Evolutionary conservation across 2,797 vertebrate genomes (phyloP).

Genomic region (Pteropus rufus): DNA sequence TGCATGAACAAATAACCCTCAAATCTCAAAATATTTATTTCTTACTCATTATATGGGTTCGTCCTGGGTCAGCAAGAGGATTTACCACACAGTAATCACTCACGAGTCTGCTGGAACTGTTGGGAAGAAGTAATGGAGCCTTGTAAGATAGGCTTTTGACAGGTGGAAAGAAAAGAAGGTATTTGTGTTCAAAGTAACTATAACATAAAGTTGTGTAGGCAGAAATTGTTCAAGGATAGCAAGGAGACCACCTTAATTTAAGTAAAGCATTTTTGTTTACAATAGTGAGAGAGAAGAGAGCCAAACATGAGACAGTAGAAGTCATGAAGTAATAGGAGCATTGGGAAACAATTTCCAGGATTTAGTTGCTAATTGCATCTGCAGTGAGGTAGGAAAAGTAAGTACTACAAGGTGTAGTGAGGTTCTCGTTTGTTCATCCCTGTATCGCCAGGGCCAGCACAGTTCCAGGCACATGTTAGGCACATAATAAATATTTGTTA

Average conservation of each 20-base stretch:
- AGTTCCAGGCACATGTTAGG: not conserved
- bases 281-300: not conserved
- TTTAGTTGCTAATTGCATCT: not conserved
- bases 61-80: not conserved
- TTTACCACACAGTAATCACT: not conserved
- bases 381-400: not conserved
- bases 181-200: not conserved
- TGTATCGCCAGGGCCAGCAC: not conserved
- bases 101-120: not conserved
- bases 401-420: not conserved
- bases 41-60: not conserved
- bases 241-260: not conserved
- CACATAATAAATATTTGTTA: not conserved
- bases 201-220: not conserved
- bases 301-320: not conserved
- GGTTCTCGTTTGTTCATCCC: not conserved
- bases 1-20: not conserved
- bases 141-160: not conserved
- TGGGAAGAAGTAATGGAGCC: not conserved
- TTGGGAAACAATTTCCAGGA: not conserved
- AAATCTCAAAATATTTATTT: slow-evolving; percentile 19
- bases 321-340: not conserved
- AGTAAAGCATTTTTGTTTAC: not conserved
- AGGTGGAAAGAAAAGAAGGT: not conserved
- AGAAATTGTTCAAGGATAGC: not conserved